Conservation (phyloP, 2,888 invertebrate species). For the Leptodirus hochenwartii region DNA sequence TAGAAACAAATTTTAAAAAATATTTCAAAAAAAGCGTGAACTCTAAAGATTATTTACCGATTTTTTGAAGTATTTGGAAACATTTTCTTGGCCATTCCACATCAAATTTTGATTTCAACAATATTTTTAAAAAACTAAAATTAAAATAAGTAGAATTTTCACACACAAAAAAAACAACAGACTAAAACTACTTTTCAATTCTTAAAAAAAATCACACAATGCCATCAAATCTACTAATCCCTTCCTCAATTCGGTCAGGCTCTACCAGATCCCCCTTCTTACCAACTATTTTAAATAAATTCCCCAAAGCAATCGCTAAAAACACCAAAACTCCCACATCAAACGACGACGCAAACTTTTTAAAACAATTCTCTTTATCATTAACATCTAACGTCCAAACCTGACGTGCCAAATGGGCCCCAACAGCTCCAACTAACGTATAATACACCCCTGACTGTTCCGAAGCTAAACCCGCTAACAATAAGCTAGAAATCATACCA, state of each 20-base stretch:
- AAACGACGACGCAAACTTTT: constrained; percentile 79
- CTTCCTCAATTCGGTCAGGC: too few relatives aligned
- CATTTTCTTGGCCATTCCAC: constrained; percentile 9
- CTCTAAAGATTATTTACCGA: constrained; percentile 5
- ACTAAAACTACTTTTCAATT: too few relatives aligned
- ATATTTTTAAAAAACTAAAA: too few relatives aligned
- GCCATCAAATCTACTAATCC: too few relatives aligned
- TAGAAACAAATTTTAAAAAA: constrained; percentile 15
- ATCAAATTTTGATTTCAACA: too few relatives aligned
- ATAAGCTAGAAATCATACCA: constrained; percentile 45
- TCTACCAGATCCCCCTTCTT: too few relatives aligned
- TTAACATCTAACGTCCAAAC: constrained; percentile 61
- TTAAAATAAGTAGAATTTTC: too few relatives aligned
- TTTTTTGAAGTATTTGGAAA: constrained; percentile 6
- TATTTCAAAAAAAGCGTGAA: background rate
- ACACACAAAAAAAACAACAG: too few relatives aligned
- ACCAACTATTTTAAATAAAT: constrained; percentile 19
- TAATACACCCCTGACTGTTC: constrained; percentile 72
- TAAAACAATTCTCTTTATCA: constrained; percentile 67
- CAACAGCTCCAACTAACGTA: constrained; percentile 42
- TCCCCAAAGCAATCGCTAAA: constrained; percentile 54
- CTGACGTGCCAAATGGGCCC: constrained; percentile 45
- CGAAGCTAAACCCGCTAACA: constrained; percentile 42
- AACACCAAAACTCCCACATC: constrained; percentile 70
- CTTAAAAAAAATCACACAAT: too few relatives aligned